Evolutionary conservation across 2,888 invertebrate genomes (phyloP).

Genomic region (Aphodius sticticus): DNA sequence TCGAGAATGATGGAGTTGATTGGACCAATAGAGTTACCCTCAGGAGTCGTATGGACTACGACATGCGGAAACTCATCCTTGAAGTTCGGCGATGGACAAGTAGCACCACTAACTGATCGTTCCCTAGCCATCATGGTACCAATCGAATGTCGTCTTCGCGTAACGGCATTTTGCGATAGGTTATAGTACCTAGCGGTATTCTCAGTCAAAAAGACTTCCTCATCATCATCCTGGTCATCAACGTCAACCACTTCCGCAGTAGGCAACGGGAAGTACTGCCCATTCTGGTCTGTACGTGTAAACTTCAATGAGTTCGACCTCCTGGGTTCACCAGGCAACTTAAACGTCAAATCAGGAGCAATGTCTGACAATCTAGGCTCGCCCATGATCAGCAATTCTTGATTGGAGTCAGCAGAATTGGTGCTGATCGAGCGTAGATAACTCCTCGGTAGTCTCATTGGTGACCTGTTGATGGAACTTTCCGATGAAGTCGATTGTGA

Average conservation of each 20-base stretch:
- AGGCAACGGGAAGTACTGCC: conserved; percentile 53
- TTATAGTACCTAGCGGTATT: conserved; percentile 65
- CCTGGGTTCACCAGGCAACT: conserved; percentile 54
- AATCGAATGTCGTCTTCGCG: conserved; percentile 70
- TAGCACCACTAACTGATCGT: conserved; percentile 51
- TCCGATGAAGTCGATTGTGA: conserved; percentile 47
- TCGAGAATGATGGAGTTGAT: conserved; percentile 46
- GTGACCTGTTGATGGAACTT: conserved; percentile 51
- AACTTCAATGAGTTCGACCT: conserved; percentile 52
- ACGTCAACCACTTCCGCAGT: conserved; percentile 54
- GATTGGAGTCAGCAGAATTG: conserved; percentile 67
- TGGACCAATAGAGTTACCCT: conserved; percentile 43
- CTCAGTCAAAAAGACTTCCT: conserved; percentile 69
- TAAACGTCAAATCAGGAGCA: conserved; percentile 64
- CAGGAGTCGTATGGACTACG: conserved; percentile 50
- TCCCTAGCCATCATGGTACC: conserved; percentile 68
- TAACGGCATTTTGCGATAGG: conserved; percentile 50
- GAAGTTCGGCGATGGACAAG: conserved; percentile 52
- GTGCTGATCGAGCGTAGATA: conserved; percentile 72
- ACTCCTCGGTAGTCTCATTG: conserved; percentile 55
- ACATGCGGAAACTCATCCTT: conserved; percentile 54
- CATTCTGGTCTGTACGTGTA: conserved; percentile 43
- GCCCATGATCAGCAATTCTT: conserved; percentile 72
- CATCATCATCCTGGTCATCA: conserved; percentile 50
- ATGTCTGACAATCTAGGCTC: conserved; percentile 76